phyloP scores from a whole-genome alignment of 2,797 vertebrate species.

The Kryptolebias ocellatus region DNA sequence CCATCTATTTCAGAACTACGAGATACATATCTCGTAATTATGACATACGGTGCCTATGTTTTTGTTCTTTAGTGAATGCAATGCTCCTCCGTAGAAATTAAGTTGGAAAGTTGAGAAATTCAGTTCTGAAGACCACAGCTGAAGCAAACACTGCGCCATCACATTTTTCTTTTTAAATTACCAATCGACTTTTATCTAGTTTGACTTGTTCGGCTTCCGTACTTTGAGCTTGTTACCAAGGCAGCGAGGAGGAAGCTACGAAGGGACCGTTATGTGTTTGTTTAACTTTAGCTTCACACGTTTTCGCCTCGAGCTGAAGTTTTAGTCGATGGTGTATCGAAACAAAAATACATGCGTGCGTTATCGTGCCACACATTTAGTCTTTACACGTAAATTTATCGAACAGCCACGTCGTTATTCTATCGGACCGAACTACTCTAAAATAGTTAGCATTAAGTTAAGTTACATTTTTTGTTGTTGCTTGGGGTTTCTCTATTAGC shows the following conservation, averaged over 20 bases:
- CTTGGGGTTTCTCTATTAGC: too few species aligned
- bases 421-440: neutral
- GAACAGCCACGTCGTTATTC: neutral
- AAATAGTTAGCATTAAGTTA: neutral
- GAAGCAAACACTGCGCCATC: neutral
- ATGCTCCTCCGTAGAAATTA: too few species aligned
- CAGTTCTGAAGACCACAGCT: too few species aligned
- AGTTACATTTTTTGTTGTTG: too few species aligned
- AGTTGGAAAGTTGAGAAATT: too few species aligned
- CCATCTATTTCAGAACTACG: too few species aligned
- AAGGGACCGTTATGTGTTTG: slow-evolving; percentile 43
- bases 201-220: slow-evolving; percentile 63
- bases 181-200: neutral
- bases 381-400: neutral
- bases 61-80: too few species aligned
- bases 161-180: too few species aligned
- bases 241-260: slow-evolving; percentile 76
- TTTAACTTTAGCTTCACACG: slow-evolving; percentile 5
- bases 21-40: too few species aligned
- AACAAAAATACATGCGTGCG: neutral
- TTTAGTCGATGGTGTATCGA: neutral
- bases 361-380: neutral
- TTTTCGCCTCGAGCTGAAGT: neutral
- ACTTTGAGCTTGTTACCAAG: slow-evolving; percentile 72
- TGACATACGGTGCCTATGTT: too few species aligned